A percentile compares a stretch with the other conserved stretches of the same genome.
phyloP scores from a whole-genome alignment of 2,888 invertebrate genomes.

The Dendrolimus houi region DNA sequence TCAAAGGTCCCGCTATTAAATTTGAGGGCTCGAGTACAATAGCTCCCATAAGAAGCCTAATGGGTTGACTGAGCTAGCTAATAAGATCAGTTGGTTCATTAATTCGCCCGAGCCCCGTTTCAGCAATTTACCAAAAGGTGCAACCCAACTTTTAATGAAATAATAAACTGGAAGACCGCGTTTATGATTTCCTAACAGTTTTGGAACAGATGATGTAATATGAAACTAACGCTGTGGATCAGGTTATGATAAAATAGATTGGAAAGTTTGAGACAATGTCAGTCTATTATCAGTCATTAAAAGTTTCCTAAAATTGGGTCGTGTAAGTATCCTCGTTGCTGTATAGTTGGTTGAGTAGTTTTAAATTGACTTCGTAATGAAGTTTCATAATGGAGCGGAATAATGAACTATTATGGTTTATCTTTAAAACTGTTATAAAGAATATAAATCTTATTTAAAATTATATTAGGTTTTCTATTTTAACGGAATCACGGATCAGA shows the following conservation, averaged over 20 bases:
- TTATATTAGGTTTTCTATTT: no score
- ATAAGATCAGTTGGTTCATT: constrained; percentile 53
- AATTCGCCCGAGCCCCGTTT: constrained; percentile 30
- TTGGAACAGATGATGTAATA: neutral
- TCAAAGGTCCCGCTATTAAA: constrained; percentile 30
- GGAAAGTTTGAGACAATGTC: constrained; percentile 4
- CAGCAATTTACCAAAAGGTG: constrained; percentile 36
- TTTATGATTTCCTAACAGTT: constrained; percentile 16
- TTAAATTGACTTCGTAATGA: neutral
- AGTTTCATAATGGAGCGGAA: constrained; percentile 8
- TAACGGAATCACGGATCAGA: no score
- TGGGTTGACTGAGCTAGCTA: constrained; percentile 42
- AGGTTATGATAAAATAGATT: constrained; percentile 1
- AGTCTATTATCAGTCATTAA: neutral
- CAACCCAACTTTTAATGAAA: constrained; percentile 30
- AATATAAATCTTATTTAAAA: no score
- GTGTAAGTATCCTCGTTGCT: constrained; percentile 4
- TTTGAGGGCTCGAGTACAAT: constrained; percentile 34
- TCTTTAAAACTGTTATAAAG: no score
- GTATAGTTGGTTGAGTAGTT: neutral
- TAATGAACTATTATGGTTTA: neutral
- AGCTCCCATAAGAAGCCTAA: constrained; percentile 25
- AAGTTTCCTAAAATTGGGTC: constrained; percentile 8
- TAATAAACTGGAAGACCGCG: constrained; percentile 22
- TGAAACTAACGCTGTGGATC: neutral